These are phyloP conservation scores for Epizoanthus rinbou DNA, from an alignment of 92 coral and sea anemone genomes.

Conservation along the genomic window DNA sequence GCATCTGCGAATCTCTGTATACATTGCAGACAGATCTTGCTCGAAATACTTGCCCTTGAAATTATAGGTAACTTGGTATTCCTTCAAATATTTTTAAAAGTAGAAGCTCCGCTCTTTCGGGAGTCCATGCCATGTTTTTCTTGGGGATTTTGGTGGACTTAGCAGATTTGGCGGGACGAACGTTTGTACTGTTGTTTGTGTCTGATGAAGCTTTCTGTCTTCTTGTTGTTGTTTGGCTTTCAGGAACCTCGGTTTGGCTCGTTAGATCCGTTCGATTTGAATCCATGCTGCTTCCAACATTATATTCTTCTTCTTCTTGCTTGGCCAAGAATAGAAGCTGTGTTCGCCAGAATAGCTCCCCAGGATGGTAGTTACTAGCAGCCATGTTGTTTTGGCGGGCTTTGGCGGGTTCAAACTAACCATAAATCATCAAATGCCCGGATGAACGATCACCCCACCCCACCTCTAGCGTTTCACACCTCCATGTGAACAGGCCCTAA, in stretches of 20 bases:
- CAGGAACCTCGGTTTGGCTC: conserved; percentile 11
- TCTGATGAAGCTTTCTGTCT: no score
- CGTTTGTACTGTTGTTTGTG: no score
- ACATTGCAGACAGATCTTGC: no score
- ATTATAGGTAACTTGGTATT: no score
- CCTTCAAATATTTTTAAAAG: no score
- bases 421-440: conserved; percentile 47
- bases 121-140: no score
- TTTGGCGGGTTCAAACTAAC: conserved; percentile 45
- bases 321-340: conserved; percentile 28
- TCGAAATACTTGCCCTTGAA: no score
- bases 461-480: conserved; percentile 29
- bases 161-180: no score
- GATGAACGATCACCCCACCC: conserved; percentile 49
- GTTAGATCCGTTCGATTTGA: conserved; percentile 11
- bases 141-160: no score
- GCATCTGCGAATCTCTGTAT: conserved; percentile 32
- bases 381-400: conserved; percentile 53
- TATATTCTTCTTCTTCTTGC: conserved; percentile 41
- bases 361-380: conserved; percentile 38
- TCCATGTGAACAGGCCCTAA: no score
- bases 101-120: no score
- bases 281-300: conserved; percentile 16
- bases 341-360: conserved; percentile 42
- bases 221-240: not conserved